Evolutionary conservation across 2,113 vertebrate species (phyloP), one percentile per base, ranked within the genome.

Genomic region (Psophia crepitans): DNA sequence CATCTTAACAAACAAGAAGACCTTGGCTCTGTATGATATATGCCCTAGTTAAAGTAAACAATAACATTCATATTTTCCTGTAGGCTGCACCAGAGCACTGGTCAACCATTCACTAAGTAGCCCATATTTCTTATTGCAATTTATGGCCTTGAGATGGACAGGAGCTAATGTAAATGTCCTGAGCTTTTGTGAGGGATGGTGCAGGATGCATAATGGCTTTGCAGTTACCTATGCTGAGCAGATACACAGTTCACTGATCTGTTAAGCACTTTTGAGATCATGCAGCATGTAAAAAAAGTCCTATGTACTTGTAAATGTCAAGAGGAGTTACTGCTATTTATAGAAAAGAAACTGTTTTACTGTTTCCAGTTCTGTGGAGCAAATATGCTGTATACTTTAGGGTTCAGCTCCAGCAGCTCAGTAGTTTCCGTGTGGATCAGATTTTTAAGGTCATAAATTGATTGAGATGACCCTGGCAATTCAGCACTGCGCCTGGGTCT

Each of bases 261-360:
- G 84, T 83, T 94, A 91, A 91, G 89, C 84, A 69, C 79, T 96
- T 94, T 33, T 75, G 90, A 94, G 87, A 96, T 93, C 95, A 74
- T 90, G 87, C 78, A 85, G 54, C 57, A 69, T 91, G 74, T 93
- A 96, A 96, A 96, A 95, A 87, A 97, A 95, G 97, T 95, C 95
- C 94, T 95, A 73, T 56, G 58, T 58, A 86, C 97, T 97, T 98
- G 97, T 98, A 98, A 98, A 98, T 95, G 97, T 98, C 98, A 98
- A 87, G 96, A 96, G 97, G 95, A 98, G 96, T 98, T 98, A 98
- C 86, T 97, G 93, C 95, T 97, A 97, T 98, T 97, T 98, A 97
- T 96, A 95, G 96, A 97, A 98, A 98, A 97, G 88, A 82, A 97
- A 97, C 97, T 77, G 90, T 82, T 96, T 97, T 96, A 96, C 97